phyloP scores from a whole-genome alignment of 2,888 invertebrate species.

The Rhingia campestris region DNA sequence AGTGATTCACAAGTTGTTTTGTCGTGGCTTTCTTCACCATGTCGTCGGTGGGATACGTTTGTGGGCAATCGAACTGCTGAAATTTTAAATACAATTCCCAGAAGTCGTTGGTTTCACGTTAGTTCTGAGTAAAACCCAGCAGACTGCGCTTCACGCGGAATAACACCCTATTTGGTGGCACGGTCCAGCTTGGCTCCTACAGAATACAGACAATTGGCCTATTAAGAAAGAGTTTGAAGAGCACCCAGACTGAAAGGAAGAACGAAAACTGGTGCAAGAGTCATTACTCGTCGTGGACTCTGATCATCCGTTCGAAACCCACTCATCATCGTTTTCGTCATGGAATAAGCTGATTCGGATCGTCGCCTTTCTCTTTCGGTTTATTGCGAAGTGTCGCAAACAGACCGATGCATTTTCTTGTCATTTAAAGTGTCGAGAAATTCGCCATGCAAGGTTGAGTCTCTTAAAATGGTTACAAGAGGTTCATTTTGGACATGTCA shows the following conservation, averaged over 20 bases:
- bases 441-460: conserved; percentile 1
- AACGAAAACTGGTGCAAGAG: neutral
- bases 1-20: neutral
- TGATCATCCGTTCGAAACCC: no score
- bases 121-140: no score
- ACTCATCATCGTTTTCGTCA: no score
- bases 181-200: conserved; percentile 1
- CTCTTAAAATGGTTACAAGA: conserved; percentile 2
- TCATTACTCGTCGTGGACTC: no score
- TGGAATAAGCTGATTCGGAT: neutral
- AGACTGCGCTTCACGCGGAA: no score
- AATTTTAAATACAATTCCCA: no score
- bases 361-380: neutral
- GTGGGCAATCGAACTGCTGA: neutral
- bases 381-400: neutral
- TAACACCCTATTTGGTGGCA: no score
- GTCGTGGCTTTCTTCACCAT: neutral
- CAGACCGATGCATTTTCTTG: no score
- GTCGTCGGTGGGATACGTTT: conserved; percentile 1
- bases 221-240: neutral
- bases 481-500: neutral
- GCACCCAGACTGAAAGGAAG: no score
- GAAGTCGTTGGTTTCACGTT: no score
- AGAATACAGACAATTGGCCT: neutral
- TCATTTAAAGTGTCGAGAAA: no score